Evolutionary conservation across 2,113 vertebrate genomes (phyloP).

Genomic region (Aythya baeri): DNA sequence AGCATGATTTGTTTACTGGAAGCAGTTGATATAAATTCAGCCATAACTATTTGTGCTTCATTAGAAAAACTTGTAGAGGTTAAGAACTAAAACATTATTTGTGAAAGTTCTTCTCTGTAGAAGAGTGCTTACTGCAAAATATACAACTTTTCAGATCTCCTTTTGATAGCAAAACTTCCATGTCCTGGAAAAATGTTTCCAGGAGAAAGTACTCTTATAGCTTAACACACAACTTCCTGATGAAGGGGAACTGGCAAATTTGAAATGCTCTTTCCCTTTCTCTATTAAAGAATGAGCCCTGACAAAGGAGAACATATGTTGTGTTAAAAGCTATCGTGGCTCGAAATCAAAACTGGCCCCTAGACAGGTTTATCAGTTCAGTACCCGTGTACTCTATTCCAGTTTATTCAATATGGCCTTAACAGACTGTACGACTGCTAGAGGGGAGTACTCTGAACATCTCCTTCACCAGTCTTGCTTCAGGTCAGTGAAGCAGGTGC

Average conservation of each 20-base stretch:
- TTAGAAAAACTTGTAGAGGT: background rate
- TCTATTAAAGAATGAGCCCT: constrained; percentile 38
- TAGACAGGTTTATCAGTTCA: constrained; percentile 19
- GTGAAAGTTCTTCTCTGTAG: background rate
- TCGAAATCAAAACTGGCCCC: constrained; percentile 55
- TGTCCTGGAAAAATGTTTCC: background rate
- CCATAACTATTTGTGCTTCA: constrained; percentile 46
- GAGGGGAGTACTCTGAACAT: background rate
- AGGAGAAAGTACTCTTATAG: constrained; percentile 13
- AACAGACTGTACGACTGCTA: background rate
- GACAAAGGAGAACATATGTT: constrained; percentile 28
- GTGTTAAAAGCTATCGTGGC: constrained; percentile 32
- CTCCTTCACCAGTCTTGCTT: background rate
- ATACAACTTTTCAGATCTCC: background rate
- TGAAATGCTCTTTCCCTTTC: background rate
- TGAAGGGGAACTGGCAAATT: background rate
- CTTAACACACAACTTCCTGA: background rate
- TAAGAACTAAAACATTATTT: background rate
- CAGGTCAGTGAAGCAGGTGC: background rate
- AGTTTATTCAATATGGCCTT: constrained; percentile 35
- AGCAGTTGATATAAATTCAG: constrained; percentile 9
- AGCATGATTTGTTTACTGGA: background rate
- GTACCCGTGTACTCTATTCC: constrained; percentile 21
- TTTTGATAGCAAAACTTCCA: constrained; percentile 43
- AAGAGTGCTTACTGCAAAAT: constrained; percentile 8